Evolutionary conservation across 2,797 vertebrate genomes (phyloP).

Genomic region (Microhierax caerulescens): DNA sequence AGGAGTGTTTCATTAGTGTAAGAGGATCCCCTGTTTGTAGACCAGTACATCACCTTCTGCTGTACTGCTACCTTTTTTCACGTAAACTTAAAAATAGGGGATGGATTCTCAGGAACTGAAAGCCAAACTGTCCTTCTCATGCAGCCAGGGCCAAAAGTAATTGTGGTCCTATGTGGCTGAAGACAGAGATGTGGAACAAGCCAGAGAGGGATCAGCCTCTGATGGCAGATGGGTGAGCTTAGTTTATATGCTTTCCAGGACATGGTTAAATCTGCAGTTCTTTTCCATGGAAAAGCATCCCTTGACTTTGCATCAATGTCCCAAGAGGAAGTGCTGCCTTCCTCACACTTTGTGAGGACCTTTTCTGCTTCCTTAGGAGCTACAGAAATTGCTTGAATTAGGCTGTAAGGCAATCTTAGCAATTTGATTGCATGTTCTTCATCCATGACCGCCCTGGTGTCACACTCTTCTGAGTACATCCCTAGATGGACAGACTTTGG

Average conservation of each 20-base stretch:
- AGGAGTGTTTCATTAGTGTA: background rate
- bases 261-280: background rate
- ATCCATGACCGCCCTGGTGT: background rate
- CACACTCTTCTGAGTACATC: background rate
- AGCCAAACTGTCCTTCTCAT: background rate
- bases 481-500: background rate
- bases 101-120: background rate
- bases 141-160: background rate
- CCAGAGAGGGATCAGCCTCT: background rate
- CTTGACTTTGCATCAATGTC: background rate
- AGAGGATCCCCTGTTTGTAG: background rate
- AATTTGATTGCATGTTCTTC: background rate
- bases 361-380: background rate
- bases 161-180: background rate
- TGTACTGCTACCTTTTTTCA: background rate
- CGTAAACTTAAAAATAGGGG: background rate
- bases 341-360: background rate
- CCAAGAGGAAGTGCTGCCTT: background rate
- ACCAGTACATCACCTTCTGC: background rate
- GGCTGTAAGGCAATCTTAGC: background rate
- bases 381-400: background rate
- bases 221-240: background rate
- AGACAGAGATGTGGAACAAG: background rate
- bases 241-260: background rate
- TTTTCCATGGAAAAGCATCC: background rate